These are phyloP conservation scores for Oncorhynchus mykiss DNA, from an alignment of 2,113 vertebrate genomes.

Conservation along the genomic window DNA sequence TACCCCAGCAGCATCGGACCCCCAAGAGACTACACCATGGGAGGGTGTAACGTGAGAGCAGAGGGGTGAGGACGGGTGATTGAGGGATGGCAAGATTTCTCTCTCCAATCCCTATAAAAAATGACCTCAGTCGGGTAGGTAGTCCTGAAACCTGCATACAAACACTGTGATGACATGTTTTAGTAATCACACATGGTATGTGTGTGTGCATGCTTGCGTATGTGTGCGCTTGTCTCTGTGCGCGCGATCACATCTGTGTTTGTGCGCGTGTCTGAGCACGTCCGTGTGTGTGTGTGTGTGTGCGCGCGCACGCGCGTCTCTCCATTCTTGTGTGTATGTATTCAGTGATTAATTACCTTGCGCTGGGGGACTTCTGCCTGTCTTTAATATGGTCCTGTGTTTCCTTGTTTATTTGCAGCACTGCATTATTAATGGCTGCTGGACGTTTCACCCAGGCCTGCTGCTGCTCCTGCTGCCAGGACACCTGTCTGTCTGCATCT, in stretches of 20 bases:
- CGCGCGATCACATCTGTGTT: neutral
- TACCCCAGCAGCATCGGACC: slow-evolving; percentile 46
- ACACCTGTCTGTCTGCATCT: neutral
- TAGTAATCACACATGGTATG: neutral
- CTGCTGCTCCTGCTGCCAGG: neutral
- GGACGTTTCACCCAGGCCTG: slow-evolving; percentile 28
- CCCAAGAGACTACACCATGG: slow-evolving; percentile 21
- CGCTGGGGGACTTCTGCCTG: slow-evolving; percentile 42
- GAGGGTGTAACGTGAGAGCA: slow-evolving; percentile 56
- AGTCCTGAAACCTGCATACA: neutral
- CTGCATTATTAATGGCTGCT: slow-evolving; percentile 56
- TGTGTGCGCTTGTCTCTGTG: neutral
- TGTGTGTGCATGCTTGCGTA: slow-evolving; percentile 2
- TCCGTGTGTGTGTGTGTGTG: slow-evolving; percentile 1
- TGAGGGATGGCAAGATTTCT: neutral
- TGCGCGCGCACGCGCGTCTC: neutral
- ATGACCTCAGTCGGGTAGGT: neutral
- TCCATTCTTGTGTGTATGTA: slow-evolving; percentile 10
- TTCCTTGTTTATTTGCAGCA: slow-evolving; percentile 51
- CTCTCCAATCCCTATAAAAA: neutral
- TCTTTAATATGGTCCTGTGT: slow-evolving; percentile 40
- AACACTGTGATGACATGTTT: neutral
- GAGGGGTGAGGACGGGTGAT: slow-evolving; percentile 23
- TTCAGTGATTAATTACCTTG: slow-evolving; percentile 54
- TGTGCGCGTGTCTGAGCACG: slow-evolving; percentile 23